Evolutionary conservation across 2,888 invertebrate genomes (phyloP).

Genomic region (Actias luna): DNA sequence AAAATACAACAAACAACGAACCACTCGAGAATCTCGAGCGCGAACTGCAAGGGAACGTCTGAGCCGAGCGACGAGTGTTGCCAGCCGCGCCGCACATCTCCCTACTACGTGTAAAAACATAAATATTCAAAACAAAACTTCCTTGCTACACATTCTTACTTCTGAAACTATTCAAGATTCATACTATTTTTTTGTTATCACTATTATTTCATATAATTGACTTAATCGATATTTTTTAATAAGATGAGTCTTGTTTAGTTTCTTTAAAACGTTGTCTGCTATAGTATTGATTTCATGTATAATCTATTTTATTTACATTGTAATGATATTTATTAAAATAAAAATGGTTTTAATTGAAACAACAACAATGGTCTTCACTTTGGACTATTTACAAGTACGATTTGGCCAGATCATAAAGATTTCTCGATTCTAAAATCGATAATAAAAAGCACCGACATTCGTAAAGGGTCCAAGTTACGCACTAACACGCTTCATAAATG

Average conservation of each 20-base stretch:
- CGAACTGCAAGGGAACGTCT: conserved; percentile 69
- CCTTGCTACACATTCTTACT: background rate
- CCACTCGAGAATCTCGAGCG: conserved; percentile 77
- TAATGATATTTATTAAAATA: background rate
- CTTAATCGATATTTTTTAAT: too few relatives aligned
- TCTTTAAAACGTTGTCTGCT: conserved; percentile 15
- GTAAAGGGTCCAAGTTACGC: conserved; percentile 29
- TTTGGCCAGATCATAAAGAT: background rate
- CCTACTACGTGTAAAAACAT: conserved; percentile 12
- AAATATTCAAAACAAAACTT: conserved; percentile 38
- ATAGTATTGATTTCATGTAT: background rate
- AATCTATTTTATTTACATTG: background rate
- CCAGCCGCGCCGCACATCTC: conserved; percentile 23
- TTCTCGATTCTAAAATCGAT: background rate
- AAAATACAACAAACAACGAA: conserved; percentile 75
- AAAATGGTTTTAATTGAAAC: conserved; percentile 20
- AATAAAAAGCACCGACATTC: conserved; percentile 11
- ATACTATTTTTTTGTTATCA: background rate
- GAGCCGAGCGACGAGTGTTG: conserved; percentile 38
- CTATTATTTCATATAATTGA: background rate
- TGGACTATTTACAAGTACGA: conserved; percentile 29
- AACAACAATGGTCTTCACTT: conserved; percentile 28
- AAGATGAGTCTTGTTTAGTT: conserved; percentile 12
- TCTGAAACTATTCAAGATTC: background rate
- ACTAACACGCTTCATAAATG: conserved; percentile 62